Base-by-base conservation (phyloP, 2,113 vertebrate genomes). In the Sorex araneus region DNA sequence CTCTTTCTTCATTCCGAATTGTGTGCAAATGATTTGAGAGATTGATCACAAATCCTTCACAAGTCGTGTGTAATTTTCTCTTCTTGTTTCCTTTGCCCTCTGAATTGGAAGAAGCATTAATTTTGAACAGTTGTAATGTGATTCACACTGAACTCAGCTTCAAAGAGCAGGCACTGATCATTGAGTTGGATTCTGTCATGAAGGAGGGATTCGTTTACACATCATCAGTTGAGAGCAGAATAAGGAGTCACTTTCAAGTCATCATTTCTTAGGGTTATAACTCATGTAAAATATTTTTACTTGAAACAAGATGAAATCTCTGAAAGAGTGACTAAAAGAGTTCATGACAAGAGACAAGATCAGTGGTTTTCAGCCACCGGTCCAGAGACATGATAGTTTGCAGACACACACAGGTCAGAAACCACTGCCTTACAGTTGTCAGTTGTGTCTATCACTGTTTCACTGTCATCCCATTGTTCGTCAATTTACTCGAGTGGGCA, bases 161-260 rank as follows among this genome's bases (percentile, higher is more conserved):
- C 21, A 27, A 10, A 32, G 32, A 43, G 75, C 15, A 25, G 43
- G 15, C 18, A 3, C 57, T 60, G 30, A 85, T 63, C 47, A 43
- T 12, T 28, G 15, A 25, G 19, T 36, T 69, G 36, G 15, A 34
- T 87, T 71, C 18, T 36, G 57, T 92, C 77, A 63, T 84, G 18
- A 89, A 86, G 47, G 1, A 60, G 21, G 13, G n/a, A 78, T 92
- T 75, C 32, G 73, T 84, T 10, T 10, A 50, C 10, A 50, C 10
- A 50, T 10, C 6, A 50, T 50, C 47, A 50, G 13, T 50, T 50
- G 7, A 84, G 40, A 81, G 19, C 57, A 71, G 77, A 93, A 85
- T 81, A 88, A 80, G 80, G 54, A 86, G 8, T 93, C 93, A 54
- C 89, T 94, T 82, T n/a, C 40, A 89, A 86, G 67, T 50, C 32